phyloP scores from a whole-genome alignment of 2,888 invertebrate species.

The Aphodius sticticus region DNA sequence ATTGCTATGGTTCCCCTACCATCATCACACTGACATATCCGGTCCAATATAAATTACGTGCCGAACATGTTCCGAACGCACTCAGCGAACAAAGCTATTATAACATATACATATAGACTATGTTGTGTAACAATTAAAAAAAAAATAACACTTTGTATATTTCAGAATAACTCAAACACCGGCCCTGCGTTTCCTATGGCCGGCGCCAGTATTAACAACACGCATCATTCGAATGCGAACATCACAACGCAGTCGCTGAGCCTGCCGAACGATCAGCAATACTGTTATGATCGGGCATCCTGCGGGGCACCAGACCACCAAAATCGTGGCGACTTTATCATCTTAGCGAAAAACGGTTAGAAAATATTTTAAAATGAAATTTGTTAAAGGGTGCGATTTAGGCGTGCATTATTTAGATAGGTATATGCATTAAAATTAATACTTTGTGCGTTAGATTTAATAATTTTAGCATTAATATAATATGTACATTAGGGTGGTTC shows the following conservation, averaged over 20 bases:
- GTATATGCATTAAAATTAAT: background rate
- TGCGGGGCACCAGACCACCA: conserved; percentile 46
- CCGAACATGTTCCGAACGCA: no score
- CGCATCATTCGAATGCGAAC: conserved; percentile 13
- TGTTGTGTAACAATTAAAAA: background rate
- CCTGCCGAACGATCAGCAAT: conserved; percentile 37
- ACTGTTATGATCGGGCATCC: conserved; percentile 44
- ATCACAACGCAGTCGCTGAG: conserved; percentile 40
- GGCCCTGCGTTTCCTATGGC: conserved; percentile 37
- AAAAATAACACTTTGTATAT: background rate
- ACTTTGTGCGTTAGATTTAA: background rate
- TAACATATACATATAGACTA: no score
- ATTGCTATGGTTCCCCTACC: no score
- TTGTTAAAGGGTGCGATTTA: no score
- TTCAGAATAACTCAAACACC: conserved; percentile 36
- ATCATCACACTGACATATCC: no score
- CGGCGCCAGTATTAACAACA: conserved; percentile 29
- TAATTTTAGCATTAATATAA: no score
- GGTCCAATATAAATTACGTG: no score
- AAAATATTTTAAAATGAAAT: conserved; percentile 30
- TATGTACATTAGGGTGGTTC: no score
- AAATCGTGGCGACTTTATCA: conserved; percentile 68
- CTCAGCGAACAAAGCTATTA: no score
- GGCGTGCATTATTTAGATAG: background rate
- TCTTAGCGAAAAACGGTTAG: conserved; percentile 73